Evolutionary conservation across 2,888 invertebrate species (phyloP).

Genomic region (Bellardia bayeri): DNA sequence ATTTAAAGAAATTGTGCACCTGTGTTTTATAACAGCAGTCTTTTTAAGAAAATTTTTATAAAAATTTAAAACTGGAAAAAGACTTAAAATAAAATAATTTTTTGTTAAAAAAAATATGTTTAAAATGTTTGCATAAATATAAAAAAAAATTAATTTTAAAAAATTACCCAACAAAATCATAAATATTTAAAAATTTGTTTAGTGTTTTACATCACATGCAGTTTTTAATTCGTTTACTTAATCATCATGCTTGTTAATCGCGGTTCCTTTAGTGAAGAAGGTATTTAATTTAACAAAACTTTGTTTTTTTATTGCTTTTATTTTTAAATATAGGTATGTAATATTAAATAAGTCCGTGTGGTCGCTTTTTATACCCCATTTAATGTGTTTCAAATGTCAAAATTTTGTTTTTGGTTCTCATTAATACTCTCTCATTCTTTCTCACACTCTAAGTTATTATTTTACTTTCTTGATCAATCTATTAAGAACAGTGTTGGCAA

Average conservation of each 20-base stretch:
- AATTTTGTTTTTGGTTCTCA: neutral
- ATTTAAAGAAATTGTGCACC: slow-evolving; percentile 13
- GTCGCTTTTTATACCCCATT: slow-evolving; percentile 22
- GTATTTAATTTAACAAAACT: slow-evolving; percentile 42
- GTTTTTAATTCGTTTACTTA: slow-evolving; percentile 27
- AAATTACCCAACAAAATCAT: neutral
- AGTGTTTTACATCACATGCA: slow-evolving; percentile 45
- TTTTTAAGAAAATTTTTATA: neutral
- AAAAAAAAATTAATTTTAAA: neutral
- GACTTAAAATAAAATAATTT: slow-evolving; percentile 16
- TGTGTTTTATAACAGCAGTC: slow-evolving; percentile 14
- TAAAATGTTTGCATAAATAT: neutral
- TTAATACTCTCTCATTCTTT: neutral
- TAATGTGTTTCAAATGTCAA: slow-evolving; percentile 39
- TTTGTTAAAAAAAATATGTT: neutral
- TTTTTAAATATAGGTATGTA: slow-evolving; percentile 54
- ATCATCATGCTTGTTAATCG: slow-evolving; percentile 75
- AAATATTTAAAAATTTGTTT: slow-evolving; percentile 1
- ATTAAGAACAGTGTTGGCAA: too few species aligned
- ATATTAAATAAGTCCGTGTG: slow-evolving; percentile 53
- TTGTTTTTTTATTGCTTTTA: slow-evolving; percentile 27
- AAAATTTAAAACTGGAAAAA: neutral
- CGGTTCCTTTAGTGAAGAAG: slow-evolving; percentile 74
- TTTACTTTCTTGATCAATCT: too few species aligned
- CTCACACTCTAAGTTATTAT: neutral